Percentiles rank a stretch among this genome's conserved stretches.
Conservation (phyloP, 37 sponge, comb jelly and placozoan species). For the Haliclona indistincta region DNA sequence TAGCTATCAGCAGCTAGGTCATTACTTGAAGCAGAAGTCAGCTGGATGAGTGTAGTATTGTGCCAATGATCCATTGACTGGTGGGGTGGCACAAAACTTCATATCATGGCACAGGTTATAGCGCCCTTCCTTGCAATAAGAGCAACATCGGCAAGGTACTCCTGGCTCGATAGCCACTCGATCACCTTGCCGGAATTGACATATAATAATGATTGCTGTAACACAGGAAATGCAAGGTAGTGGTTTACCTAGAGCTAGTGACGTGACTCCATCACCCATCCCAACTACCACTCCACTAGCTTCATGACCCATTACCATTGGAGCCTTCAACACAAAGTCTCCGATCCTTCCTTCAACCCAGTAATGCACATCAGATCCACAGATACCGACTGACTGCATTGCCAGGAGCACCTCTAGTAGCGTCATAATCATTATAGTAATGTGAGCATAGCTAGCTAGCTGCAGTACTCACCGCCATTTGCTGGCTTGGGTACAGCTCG, state of each 20-base stretch:
- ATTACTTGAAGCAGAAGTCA: conserved; percentile 94
- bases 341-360: conserved; percentile 88
- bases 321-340: conserved; percentile 89
- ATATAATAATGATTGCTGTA: too few relatives aligned
- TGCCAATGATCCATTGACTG: conserved; percentile 83
- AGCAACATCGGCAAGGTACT: conserved; percentile 85
- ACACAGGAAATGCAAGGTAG: too few relatives aligned
- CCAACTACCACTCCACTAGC: conserved; percentile 77
- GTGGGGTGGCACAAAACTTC: conserved; percentile 97
- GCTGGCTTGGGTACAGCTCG: conserved; percentile 63
- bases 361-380: conserved; percentile 97
- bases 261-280: conserved; percentile 85
- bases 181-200: conserved; percentile 84
- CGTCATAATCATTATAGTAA: neutral
- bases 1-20: neutral
- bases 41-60: conserved; percentile 90
- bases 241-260: conserved; percentile 64
- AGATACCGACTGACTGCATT: conserved; percentile 95
- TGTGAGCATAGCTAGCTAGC: neutral
- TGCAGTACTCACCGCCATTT: conserved; percentile 45
- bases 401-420: conserved; percentile 77
- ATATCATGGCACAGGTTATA: conserved; percentile 97
- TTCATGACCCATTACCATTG: conserved; percentile 97
- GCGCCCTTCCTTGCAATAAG: conserved; percentile 79
- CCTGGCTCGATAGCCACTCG: conserved; percentile 97